These are phyloP conservation scores for Hydropotes inermis DNA, from an alignment of 2,113 vertebrate species.

Conservation along the genomic window DNA sequence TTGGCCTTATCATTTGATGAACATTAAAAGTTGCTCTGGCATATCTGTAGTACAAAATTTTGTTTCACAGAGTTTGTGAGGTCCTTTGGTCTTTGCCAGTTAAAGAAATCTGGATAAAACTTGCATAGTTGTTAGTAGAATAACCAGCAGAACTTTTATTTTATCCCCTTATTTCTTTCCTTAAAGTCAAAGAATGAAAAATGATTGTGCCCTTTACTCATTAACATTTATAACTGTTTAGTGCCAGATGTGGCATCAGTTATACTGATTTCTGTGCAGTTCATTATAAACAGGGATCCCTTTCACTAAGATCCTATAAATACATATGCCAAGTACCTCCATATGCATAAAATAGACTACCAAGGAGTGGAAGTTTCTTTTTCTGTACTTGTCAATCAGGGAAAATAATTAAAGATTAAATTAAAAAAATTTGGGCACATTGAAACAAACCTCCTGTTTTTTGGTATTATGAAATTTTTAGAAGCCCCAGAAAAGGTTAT, in stretches of 20 bases:
- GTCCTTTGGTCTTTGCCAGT: not conserved
- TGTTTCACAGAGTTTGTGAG: not conserved
- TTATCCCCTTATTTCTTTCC: not conserved
- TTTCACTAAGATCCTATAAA: slow-evolving; percentile 1
- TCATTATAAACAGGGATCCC: not conserved
- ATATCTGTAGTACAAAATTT: not conserved
- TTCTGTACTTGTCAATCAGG: not conserved
- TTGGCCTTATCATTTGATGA: not conserved
- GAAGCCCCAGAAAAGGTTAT: not conserved
- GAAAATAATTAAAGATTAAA: not conserved
- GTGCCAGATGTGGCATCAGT: not conserved
- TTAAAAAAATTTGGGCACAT: not conserved
- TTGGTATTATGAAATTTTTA: not conserved
- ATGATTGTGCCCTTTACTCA: not conserved
- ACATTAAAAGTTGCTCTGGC: not conserved
- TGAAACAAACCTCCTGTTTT: not conserved
- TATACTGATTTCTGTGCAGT: slow-evolving; percentile 16
- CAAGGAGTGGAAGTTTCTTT: not conserved
- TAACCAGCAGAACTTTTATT: not conserved
- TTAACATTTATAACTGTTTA: slow-evolving; percentile 7
- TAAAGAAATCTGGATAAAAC: not conserved
- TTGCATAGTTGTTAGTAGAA: not conserved
- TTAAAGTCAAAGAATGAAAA: slow-evolving; percentile 3
- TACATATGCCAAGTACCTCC: not conserved
- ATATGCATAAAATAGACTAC: not conserved